Conservation (phyloP, 2,113 vertebrate species). For the Sylvietta virens region DNA sequence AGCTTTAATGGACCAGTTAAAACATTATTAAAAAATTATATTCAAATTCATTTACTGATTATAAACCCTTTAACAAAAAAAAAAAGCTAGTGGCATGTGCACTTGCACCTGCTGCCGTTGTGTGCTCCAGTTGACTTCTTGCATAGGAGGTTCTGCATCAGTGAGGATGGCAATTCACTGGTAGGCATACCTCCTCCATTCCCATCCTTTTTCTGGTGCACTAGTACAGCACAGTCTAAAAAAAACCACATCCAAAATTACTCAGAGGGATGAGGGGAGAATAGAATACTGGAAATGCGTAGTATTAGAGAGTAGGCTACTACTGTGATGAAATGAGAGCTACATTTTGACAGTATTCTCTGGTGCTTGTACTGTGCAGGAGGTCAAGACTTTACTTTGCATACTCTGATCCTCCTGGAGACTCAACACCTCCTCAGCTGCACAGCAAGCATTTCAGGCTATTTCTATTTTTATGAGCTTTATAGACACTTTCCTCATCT, state of each 20-base stretch:
- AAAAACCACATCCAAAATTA: not conserved
- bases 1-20: slow-evolving; percentile 39
- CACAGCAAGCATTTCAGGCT: not conserved
- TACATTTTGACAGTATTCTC: not conserved
- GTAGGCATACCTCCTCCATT: not conserved
- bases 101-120: slow-evolving; percentile 57
- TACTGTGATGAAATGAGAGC: not conserved
- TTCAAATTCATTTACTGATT: slow-evolving; percentile 41
- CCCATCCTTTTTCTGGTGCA: not conserved
- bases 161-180: not conserved
- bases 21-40: slow-evolving; percentile 11
- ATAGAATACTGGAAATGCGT: slow-evolving; percentile 2
- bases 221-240: not conserved
- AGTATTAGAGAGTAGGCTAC: not conserved
- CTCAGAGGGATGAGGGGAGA: not conserved
- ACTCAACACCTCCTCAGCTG: not conserved
- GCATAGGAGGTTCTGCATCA: slow-evolving; percentile 14
- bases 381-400: not conserved
- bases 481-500: not conserved
- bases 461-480: not conserved
- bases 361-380: not conserved
- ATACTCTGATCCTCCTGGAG: not conserved
- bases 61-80: slow-evolving; percentile 27
- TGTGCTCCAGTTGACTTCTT: not conserved
- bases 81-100: not conserved